A percentile compares a stretch with the other conserved stretches of the same genome.
phyloP scores from a whole-genome alignment of 1,140 invertebrate species.

The Aleiodes sp. region DNA sequence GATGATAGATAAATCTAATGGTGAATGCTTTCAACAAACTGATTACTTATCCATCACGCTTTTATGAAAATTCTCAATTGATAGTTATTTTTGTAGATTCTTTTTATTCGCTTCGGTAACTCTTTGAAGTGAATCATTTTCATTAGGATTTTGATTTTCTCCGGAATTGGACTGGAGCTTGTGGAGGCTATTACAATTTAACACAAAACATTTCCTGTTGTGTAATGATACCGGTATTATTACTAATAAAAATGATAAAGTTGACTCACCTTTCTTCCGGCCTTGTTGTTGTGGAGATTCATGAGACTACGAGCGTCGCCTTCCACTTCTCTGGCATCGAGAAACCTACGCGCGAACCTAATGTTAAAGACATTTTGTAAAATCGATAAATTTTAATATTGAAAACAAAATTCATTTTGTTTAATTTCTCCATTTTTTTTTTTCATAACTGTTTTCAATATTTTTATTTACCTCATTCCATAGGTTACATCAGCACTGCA shows the following conservation, averaged over 20 bases:
- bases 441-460: not conserved
- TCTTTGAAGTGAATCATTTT: no score
- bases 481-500: slow-evolving; percentile 84
- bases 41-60: slow-evolving; percentile 9
- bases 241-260: not conserved
- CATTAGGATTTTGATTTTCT: not conserved
- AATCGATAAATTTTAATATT: slow-evolving; percentile 26
- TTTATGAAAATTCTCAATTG: no score
- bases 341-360: slow-evolving; percentile 79
- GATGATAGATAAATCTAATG: slow-evolving; percentile 24
- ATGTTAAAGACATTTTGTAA: slow-evolving; percentile 50
- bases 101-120: no score
- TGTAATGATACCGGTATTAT: slow-evolving; percentile 6
- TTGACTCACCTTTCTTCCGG: slow-evolving; percentile 84
- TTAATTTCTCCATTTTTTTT: slow-evolving; percentile 34
- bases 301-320: slow-evolving; percentile 87
- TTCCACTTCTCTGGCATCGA: slow-evolving; percentile 86
- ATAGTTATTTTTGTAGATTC: no score
- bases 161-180: not conserved
- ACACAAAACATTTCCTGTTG: not conserved
- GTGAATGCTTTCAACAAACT: not conserved
- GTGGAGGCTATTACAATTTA: not conserved
- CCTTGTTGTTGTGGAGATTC: slow-evolving; percentile 97
- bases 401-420: slow-evolving; percentile 12
- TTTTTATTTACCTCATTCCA: slow-evolving; percentile 70